Base-by-base conservation (phyloP, 2,113 vertebrate genomes). In the Petrocephalus zakoni region DNA sequence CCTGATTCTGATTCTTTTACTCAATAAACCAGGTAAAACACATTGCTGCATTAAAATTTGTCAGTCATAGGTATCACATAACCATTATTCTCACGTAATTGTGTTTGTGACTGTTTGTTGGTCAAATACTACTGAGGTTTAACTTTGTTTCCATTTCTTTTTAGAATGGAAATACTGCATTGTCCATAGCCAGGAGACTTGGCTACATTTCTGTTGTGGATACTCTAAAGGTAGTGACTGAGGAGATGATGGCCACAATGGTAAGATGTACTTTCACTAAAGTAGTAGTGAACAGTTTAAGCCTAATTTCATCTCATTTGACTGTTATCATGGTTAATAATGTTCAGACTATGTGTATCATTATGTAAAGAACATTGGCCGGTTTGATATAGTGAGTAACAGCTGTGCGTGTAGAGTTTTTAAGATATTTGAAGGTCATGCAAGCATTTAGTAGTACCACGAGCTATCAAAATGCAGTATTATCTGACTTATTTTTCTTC, bases 161-260 rank as follows among this genome's bases (percentile, higher is more conserved):
- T 13, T 91, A 99, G 98, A 99, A 98, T 90, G 98, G 98, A 87
- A 99, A 99, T 93, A 99, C 97, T 5, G 98, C 98, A 88, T 95
- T 99, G 0, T 97, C 97, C 93, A 99, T 99, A 0, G 98, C 98
- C 89, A 95, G 97, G 87, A 91, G 98, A 58, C 97, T 99, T 11
- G 98, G 98, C 92, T 99, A 99, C 95, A 99, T 99, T 94, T 99
- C 98, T 2, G 98, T 99, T 0, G 98, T 99, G 0, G 98, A 99
- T 94, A 99, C 98, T 0, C 92, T 99, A 90, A 99, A 98, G 92
- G 96, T 97, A 29, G 97, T 99, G 89, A 99, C 98, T 0, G 98
- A 99, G 89, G 98, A 99, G 93, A 98, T 97, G 4, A 93, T 97
- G 90, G 98, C 95, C 88, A 96, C 97, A 13, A 95, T 97, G 94